phyloP scores from a whole-genome alignment of 2,113 vertebrate genomes.

The Heteronetta atricapilla region DNA sequence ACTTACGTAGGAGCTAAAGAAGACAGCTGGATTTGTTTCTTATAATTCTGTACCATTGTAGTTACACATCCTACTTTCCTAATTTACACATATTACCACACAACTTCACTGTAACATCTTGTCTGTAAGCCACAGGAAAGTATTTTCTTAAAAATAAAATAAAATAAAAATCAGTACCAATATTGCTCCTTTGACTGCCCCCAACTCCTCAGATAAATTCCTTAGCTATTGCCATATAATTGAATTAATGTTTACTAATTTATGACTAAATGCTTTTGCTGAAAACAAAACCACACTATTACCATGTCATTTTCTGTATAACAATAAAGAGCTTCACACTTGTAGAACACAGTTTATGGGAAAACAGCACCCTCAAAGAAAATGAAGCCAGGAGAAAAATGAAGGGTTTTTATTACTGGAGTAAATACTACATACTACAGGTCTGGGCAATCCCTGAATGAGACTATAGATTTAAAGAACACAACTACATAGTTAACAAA shows the following conservation, averaged over 20 bases:
- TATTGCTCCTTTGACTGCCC: neutral
- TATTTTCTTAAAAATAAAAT: neutral
- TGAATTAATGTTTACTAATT: neutral
- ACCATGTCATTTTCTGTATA: neutral
- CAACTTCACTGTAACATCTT: neutral
- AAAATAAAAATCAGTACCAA: too few species aligned
- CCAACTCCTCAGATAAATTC: neutral
- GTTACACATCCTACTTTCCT: neutral
- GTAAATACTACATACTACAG: rapidly evolving
- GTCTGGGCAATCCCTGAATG: neutral
- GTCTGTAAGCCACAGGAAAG: neutral
- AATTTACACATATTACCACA: neutral
- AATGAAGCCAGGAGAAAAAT: neutral
- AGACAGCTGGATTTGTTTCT: neutral
- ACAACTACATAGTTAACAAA: neutral
- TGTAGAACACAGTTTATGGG: neutral
- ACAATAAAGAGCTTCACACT: neutral
- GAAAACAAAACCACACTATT: neutral
- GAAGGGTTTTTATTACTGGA: neutral
- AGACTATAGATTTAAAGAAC: neutral
- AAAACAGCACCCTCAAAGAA: neutral
- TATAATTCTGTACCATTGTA: neutral
- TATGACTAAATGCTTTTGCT: neutral
- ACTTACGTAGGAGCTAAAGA: neutral
- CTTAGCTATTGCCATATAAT: neutral